phyloP scores from a whole-genome alignment of 2,888 invertebrate species.

The Pharmacophagus antenor region DNA sequence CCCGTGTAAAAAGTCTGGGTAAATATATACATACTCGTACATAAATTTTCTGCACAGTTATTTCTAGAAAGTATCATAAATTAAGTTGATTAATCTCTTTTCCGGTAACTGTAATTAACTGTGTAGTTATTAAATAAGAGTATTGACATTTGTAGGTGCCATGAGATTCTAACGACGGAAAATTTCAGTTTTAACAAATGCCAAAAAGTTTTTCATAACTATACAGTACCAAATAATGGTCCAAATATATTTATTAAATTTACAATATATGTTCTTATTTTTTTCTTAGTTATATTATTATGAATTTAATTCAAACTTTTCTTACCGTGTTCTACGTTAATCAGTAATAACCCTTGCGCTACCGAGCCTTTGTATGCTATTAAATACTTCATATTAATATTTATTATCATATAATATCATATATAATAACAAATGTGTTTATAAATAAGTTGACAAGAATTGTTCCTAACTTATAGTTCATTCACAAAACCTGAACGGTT shows the following conservation, averaged over 20 bases:
- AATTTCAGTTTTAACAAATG: not conserved
- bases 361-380: too few relatives aligned
- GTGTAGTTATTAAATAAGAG: not conserved
- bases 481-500: too few relatives aligned
- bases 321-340: too few relatives aligned
- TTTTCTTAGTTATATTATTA: not conserved
- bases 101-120: not conserved
- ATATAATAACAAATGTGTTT: too few relatives aligned
- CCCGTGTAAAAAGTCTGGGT: constrained; percentile 4
- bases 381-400: too few relatives aligned
- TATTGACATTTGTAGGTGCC: not conserved
- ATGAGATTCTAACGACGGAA: too few relatives aligned
- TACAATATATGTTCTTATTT: not conserved
- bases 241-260: too few relatives aligned
- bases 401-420: too few relatives aligned
- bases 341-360: too few relatives aligned
- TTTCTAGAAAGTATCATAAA: constrained; percentile 16
- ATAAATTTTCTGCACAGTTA: constrained; percentile 18
- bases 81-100: not conserved
- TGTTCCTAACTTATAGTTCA: not conserved
- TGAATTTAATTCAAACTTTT: not conserved
- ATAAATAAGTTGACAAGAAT: too few relatives aligned
- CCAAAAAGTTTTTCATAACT: not conserved
- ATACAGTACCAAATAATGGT: too few relatives aligned
- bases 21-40: constrained; percentile 8